A percentile compares a stretch with the other conserved stretches of the same genome.
Evolutionary conservation across 2,888 invertebrate genomes (phyloP).

Genomic region (Rapana venosa): DNA sequence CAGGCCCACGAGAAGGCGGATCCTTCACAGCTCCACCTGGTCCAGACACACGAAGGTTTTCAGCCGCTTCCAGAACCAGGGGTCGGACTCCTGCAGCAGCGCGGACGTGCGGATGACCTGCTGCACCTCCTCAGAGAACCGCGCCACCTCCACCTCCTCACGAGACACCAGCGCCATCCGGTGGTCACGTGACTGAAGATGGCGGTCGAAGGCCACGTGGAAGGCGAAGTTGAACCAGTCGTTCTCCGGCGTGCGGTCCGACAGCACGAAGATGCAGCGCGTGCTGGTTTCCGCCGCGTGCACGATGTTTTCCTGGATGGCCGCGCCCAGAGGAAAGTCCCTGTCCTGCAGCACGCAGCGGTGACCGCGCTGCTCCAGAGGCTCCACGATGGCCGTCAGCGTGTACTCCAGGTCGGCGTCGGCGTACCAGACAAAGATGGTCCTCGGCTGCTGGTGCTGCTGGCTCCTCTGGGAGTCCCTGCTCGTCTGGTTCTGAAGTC

Average conservation of each 20-base stretch:
- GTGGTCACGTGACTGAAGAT: slow-evolving; percentile 26
- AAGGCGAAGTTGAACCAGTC: slow-evolving; percentile 40
- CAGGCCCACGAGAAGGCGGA: too few species aligned
- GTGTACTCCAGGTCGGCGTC: slow-evolving; percentile 28
- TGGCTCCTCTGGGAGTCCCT: background rate
- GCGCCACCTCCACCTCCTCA: slow-evolving; percentile 19
- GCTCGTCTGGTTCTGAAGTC: slow-evolving; percentile 4
- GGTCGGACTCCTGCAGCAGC: slow-evolving; percentile 15
- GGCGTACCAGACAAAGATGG: slow-evolving; percentile 38
- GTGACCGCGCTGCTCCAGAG: slow-evolving; percentile 27
- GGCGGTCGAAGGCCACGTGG: slow-evolving; percentile 37
- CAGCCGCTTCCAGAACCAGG: slow-evolving; percentile 34
- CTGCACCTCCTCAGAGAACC: slow-evolving; percentile 34
- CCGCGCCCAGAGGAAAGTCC: slow-evolving; percentile 30
- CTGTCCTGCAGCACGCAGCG: slow-evolving; percentile 33
- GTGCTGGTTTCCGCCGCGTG: slow-evolving; percentile 25
- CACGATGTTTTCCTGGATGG: slow-evolving; percentile 44
- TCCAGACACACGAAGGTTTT: slow-evolving; percentile 24
- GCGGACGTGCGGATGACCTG: slow-evolving; percentile 17
- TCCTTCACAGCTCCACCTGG: slow-evolving; percentile 3
- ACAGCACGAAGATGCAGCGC: slow-evolving; percentile 36
- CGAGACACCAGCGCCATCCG: slow-evolving; percentile 36
- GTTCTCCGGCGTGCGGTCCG: background rate
- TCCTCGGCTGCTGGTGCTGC: background rate
- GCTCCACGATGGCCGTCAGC: slow-evolving; percentile 26